phyloP scores from a whole-genome alignment of 2,113 vertebrate genomes.

The Grammomys dolichurus region DNA sequence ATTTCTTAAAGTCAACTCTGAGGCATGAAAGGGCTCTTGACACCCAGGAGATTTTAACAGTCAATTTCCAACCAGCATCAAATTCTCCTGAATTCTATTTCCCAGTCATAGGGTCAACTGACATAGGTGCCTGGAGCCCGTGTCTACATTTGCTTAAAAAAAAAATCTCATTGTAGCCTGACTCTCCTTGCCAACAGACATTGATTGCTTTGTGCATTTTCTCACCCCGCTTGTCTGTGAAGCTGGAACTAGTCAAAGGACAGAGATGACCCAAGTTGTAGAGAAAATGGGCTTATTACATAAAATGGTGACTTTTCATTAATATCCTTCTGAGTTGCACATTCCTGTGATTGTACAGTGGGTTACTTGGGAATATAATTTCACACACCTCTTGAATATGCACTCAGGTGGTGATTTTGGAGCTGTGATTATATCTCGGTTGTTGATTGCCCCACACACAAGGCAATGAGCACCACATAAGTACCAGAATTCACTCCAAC shows the following conservation, averaged over 20 bases:
- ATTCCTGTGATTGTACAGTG: background rate
- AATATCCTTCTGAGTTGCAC: background rate
- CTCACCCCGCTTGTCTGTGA: background rate
- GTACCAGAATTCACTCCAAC: fast-evolving
- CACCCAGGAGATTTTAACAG: background rate
- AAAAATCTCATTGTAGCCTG: background rate
- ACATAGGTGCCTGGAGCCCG: background rate
- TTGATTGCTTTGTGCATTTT: background rate
- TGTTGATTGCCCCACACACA: background rate
- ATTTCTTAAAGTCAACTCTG: background rate
- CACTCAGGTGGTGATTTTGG: background rate
- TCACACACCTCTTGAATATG: background rate
- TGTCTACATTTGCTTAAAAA: background rate
- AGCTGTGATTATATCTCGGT: background rate
- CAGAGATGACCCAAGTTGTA: background rate
- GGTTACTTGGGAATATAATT: background rate
- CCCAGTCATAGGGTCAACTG: background rate
- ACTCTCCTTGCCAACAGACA: background rate
- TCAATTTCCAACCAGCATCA: background rate
- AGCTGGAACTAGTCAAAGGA: background rate
- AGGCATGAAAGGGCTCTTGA: background rate
- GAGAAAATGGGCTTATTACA: background rate
- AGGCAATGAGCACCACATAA: background rate
- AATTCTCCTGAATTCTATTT: background rate
- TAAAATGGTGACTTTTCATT: background rate